Evolutionary conservation across 2,797 vertebrate species (phyloP), one percentile per base, ranked within the genome.

Genomic region (Lithobates sylvaticus): DNA sequence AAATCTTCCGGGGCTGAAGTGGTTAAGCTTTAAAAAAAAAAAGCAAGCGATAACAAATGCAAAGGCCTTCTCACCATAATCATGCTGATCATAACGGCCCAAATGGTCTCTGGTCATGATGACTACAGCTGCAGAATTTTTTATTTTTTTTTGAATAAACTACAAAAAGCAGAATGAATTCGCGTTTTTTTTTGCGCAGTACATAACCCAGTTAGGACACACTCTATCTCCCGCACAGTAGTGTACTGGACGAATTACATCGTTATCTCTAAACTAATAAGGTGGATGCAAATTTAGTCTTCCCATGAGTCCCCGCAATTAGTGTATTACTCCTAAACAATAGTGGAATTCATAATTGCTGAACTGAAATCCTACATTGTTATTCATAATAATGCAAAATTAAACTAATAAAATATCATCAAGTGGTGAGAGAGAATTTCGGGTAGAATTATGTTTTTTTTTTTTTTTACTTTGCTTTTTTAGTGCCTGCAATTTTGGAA

Each of bases 311-410:
- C 81, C 61, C 61, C 69, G 76, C 86, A 87, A 87, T 87, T 87
- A 87, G 72, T 79, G 86, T 87, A 87, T 83, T 78, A 79, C 76
- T 75, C 83, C 86, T 84, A 87, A 87, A 78, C 81, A 87, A 84
- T 84, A 76, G 81, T 67, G 76, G 81, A 87, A 87, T 87, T 84
- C 76, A 87, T 87, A 87, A 87, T 87, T 87, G 86, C 76, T 27
- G 76, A 81, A 79, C 50, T 84, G 81, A 69, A 78, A 83, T 58
- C 34, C 27, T 64, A 68, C 86, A 84, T 84, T 84, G 86, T 79
- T 87, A 84, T 79, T 84, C 86, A 87, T 87, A 87, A 87, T 87
- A 87, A 87, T 87, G 81, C 86, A 87, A 87, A 87, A 87, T 87
- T 87, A 87, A 87, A 87, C 70, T 78, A 84, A 87, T 87, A 87